These are phyloP conservation scores for Drosophila percnosoma DNA, from an alignment of 2,888 invertebrate genomes.

Conservation along the genomic window DNA sequence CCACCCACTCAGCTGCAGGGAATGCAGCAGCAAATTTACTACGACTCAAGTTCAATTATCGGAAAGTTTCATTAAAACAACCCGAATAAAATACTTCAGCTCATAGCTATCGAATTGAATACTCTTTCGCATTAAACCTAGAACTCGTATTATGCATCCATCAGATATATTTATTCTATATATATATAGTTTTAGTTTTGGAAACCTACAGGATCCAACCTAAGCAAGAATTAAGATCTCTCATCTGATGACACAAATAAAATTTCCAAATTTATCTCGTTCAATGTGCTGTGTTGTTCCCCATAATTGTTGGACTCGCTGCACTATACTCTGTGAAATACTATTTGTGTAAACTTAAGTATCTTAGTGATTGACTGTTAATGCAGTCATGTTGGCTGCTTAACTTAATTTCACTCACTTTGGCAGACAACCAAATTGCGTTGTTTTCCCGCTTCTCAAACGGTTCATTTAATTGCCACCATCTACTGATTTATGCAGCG, in stretches of 20 bases:
- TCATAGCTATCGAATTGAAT: not conserved
- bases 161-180: not conserved
- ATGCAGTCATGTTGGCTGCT: conserved; percentile 8
- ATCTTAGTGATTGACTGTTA: conserved; percentile 15
- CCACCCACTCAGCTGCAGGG: conserved; percentile 1
- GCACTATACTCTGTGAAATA: not conserved
- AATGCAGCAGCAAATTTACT: conserved; percentile 27
- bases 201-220: not conserved
- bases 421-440: conserved; percentile 67
- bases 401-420: conserved; percentile 59
- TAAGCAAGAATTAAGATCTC: not conserved
- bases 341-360: not conserved
- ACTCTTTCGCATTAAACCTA: not conserved
- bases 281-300: not conserved
- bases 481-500: conserved; percentile 45
- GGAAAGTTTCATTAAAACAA: conserved; percentile 23
- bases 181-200: not conserved
- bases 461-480: conserved; percentile 47
- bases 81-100: not conserved
- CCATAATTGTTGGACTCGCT: not conserved
- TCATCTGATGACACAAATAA: too few relatives aligned
- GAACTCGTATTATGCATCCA: not conserved
- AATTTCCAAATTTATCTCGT: not conserved
- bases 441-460: conserved; percentile 51
- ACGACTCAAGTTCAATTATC: conserved; percentile 23